Conservation (phyloP, 2,113 vertebrate species). For the Aspiorhynchus laticeps region DNA sequence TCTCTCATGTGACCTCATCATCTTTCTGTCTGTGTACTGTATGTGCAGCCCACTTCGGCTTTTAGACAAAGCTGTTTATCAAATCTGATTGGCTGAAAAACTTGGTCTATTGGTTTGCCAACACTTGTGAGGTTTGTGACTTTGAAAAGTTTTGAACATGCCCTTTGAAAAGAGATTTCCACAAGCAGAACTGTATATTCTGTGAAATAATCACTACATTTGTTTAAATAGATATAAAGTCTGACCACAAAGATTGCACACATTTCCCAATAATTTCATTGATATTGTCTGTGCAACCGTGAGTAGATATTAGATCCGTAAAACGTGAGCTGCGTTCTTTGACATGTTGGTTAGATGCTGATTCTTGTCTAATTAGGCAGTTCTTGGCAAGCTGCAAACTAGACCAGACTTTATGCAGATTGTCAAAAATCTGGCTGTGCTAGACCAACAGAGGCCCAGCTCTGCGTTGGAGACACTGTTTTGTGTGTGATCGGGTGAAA, state of each 20-base stretch:
- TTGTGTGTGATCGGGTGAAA: not conserved
- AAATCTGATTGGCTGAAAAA: not conserved
- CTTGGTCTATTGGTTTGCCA: not conserved
- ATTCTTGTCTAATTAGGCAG: not conserved
- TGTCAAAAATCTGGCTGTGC: conserved; percentile 8
- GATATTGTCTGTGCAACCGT: not conserved
- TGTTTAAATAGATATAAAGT: not conserved
- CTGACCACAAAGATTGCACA: not conserved
- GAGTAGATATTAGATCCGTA: not conserved
- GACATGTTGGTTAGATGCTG: not conserved
- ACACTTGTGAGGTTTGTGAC: not conserved
- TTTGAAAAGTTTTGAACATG: no score
- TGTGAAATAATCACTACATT: not conserved
- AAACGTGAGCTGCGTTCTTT: not conserved
- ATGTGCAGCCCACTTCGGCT: no score
- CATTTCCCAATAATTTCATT: not conserved
- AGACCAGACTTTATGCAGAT: conserved; percentile 22
- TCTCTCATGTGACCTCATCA: not conserved
- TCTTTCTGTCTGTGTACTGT: not conserved
- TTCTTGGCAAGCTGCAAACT: conserved; percentile 22
- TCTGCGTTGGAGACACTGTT: not conserved
- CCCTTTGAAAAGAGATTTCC: no score
- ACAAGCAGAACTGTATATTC: not conserved
- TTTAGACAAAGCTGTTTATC: not conserved
- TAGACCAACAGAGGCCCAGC: conserved; percentile 19